Percentiles rank a stretch among this genome's conserved stretches.
Evolutionary conservation across 2,888 invertebrate species (phyloP).

Genomic region (Therioaphis trifolii): DNA sequence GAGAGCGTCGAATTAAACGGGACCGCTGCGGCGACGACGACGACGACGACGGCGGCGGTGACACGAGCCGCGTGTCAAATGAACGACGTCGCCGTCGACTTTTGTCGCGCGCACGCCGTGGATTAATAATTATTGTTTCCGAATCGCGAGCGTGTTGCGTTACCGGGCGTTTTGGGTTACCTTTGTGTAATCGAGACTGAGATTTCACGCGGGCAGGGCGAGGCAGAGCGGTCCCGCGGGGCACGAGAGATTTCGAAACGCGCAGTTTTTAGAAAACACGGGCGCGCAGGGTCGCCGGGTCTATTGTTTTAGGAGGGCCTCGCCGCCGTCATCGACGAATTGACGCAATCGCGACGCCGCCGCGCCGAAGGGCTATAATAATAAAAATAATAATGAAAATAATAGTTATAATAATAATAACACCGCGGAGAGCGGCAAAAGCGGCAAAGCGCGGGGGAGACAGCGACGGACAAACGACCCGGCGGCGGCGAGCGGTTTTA

Average conservation of each 20-base stretch:
- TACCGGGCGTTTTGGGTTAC: constrained; percentile 26
- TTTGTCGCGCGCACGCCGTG: too few relatives aligned
- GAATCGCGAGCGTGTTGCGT: not conserved
- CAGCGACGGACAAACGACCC: not conserved
- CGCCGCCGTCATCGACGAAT: too few relatives aligned
- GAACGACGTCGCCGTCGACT: not conserved
- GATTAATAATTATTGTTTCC: not conserved
- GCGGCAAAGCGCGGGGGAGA: not conserved
- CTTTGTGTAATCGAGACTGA: not conserved
- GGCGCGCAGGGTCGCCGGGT: too few relatives aligned
- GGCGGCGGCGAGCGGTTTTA: not conserved
- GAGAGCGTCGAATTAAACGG: not conserved
- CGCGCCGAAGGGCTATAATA: too few relatives aligned
- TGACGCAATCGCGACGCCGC: too few relatives aligned
- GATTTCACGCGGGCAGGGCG: not conserved
- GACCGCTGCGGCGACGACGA: not conserved
- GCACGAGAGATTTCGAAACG: not conserved
- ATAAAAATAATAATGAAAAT: not conserved
- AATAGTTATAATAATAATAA: too few relatives aligned
- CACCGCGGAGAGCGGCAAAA: too few relatives aligned
- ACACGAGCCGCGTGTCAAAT: constrained; percentile 2
- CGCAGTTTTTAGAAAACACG: not conserved
- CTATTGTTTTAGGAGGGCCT: too few relatives aligned
- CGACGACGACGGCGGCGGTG: not conserved
- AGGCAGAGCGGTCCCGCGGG: not conserved